Percentiles rank a stretch among this genome's conserved stretches.
phyloP scores from a whole-genome alignment of 1,140 invertebrate species.

The Chymomyza costata region DNA sequence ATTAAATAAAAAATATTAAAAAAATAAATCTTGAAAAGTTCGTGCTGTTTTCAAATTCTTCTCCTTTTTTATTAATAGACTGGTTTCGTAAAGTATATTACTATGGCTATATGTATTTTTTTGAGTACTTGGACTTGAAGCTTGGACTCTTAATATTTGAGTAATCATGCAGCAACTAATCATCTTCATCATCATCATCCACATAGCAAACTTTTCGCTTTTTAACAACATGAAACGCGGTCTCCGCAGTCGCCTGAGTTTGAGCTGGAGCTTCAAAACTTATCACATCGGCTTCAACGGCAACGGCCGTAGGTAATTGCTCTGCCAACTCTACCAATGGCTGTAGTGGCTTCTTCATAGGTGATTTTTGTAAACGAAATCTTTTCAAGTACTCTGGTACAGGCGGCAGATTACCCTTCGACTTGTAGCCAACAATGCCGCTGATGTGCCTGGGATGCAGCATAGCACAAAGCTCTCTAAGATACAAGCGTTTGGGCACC shows the following conservation, averaged over 20 bases:
- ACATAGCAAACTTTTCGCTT: conserved; percentile 21
- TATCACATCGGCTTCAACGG: background rate
- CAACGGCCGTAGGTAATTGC: background rate
- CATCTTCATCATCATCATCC: conserved; percentile 16
- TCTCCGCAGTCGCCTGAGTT: background rate
- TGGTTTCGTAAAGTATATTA: too few relatives aligned
- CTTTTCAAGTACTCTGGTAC: conserved; percentile 35
- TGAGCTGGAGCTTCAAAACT: background rate
- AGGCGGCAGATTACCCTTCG: conserved; percentile 10
- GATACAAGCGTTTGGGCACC: conserved; percentile 37
- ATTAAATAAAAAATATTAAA: too few relatives aligned
- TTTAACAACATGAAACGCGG: background rate
- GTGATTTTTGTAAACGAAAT: conserved; percentile 17
- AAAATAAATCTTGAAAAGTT: too few relatives aligned
- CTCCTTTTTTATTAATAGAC: too few relatives aligned
- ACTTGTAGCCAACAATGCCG: conserved; percentile 37
- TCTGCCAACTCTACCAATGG: too few relatives aligned
- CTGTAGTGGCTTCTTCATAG: conserved; percentile 2
- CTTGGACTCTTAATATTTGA: too few relatives aligned
- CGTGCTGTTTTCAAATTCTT: too few relatives aligned
- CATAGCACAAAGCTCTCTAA: conserved; percentile 50
- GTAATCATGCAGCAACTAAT: too few relatives aligned
- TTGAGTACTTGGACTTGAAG: too few relatives aligned
- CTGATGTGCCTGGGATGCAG: conserved; percentile 37
- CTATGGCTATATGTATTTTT: too few relatives aligned